Percentiles rank a stretch among this genome's conserved stretches.
phyloP scores from a whole-genome alignment of 2,888 invertebrate species.

The Drosophila siamana region DNA sequence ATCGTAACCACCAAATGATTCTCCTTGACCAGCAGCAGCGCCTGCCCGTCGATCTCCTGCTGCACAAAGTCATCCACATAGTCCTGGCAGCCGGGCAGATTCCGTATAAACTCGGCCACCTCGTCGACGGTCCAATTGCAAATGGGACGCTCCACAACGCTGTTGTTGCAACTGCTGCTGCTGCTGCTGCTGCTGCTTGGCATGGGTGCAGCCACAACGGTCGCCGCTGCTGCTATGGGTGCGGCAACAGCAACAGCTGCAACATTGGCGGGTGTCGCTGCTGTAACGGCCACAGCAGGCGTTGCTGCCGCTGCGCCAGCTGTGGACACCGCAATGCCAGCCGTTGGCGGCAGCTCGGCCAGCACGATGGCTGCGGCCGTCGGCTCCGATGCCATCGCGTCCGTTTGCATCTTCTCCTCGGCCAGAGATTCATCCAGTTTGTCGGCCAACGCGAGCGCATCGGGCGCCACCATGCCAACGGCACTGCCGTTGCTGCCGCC shows the following conservation, averaged over 20 bases:
- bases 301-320: constrained; percentile 4
- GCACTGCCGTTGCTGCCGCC: constrained; percentile 39
- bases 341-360: constrained; percentile 31
- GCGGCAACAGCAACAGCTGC: constrained; percentile 6
- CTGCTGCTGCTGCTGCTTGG: constrained; percentile 30
- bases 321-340: neutral
- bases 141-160: constrained; percentile 77
- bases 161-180: constrained; percentile 38
- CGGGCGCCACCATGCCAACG: constrained; percentile 53
- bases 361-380: constrained; percentile 2
- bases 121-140: constrained; percentile 90
- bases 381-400: constrained; percentile 37
- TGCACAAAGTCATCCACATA: constrained; percentile 97
- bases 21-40: constrained; percentile 94
- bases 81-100: constrained; percentile 94
- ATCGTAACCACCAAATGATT: constrained; percentile 97
- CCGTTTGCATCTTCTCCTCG: constrained; percentile 75
- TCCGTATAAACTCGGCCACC: constrained; percentile 95
- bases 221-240: neutral
- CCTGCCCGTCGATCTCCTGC: constrained; percentile 98
- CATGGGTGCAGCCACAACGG: constrained; percentile 11
- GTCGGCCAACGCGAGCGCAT: constrained; percentile 61
- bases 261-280: constrained; percentile 18
- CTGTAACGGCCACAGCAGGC: constrained; percentile 7
- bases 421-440: constrained; percentile 74